Base-by-base conservation (phyloP, 2,797 vertebrate genomes). In the Echiichthys vipera region DNA sequence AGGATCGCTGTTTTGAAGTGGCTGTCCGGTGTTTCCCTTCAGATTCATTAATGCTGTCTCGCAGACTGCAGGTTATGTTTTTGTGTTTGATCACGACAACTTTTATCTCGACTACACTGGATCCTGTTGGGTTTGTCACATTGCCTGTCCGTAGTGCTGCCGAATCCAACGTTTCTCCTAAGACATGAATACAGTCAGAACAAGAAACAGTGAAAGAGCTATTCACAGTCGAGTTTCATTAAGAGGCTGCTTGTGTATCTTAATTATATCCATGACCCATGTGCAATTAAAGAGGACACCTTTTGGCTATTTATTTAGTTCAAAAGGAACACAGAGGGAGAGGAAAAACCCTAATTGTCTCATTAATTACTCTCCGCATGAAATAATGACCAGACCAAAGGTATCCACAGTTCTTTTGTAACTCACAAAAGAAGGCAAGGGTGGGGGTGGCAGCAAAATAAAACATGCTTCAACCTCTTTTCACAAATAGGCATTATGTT, bases 331-430 rank as follows among this genome's bases (percentile, higher is more conserved):
- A 77, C 67, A 85, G 66, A 80, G 61, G 54, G 65, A 74, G 63
- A 18, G 54, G 45, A 32, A 51, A 71, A 63, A 8, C 25, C 29
- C 69, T 84, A 91, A 89, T 90, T 91, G 87, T 91, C 84, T 91
- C 88, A 84, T 92, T 91, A 89, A 92, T 92, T 90, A 90, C 80
- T 86, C 79, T 66, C 72, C 4, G 25, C 79, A 71, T 86, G 83
- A 84, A 88, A 85, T 85, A 86, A 86, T 77, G 85, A 81, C 81
- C 74, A 71, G 74, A 79, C 74, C 56, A 65, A n/a, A 85, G 65
- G 86, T 89, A 66, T 80, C 68, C 74, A 69, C 77, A 42, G 71
- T 53, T 84, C 85, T 84, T 90, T 88, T 91, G 84, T 87, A 77
- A 71, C 59, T 59, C 36, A 84, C 80, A 86, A 88, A 88, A 80